phyloP scores from a whole-genome alignment of 2,888 invertebrate genomes.

The Pediacus dermestoides region DNA sequence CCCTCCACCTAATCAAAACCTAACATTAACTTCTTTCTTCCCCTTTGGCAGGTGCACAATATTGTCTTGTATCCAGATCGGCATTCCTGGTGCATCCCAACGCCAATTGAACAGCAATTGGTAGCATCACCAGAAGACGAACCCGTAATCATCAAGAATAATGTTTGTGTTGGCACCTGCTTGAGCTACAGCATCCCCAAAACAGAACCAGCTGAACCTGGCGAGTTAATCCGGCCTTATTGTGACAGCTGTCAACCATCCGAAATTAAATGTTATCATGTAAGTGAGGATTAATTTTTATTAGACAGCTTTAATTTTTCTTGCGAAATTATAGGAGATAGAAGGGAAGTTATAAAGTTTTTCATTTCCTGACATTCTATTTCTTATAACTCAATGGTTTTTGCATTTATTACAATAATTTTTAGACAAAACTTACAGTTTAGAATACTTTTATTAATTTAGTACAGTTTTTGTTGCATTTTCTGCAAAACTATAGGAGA shows the following conservation, averaged over 20 bases:
- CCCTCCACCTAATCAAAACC: too few relatives aligned
- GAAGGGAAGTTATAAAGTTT: too few relatives aligned
- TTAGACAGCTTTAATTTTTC: too few relatives aligned
- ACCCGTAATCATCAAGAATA: constrained; percentile 64
- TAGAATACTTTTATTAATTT: too few relatives aligned
- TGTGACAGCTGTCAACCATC: constrained; percentile 69
- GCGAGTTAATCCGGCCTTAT: constrained; percentile 61
- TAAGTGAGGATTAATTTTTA: constrained; percentile 48
- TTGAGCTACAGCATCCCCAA: constrained; percentile 68
- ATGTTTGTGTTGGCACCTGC: constrained; percentile 68
- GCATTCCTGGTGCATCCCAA: constrained; percentile 68
- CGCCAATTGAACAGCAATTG: constrained; percentile 65
- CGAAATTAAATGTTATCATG: constrained; percentile 62
- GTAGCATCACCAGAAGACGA: constrained; percentile 64
- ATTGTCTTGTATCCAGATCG: constrained; percentile 67
- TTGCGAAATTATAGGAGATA: too few relatives aligned
- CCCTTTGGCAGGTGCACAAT: constrained; percentile 58
- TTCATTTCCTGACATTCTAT: too few relatives aligned
- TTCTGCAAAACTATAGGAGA: too few relatives aligned
- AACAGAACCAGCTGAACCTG: constrained; percentile 64
- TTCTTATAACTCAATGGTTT: too few relatives aligned
- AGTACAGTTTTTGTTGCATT: too few relatives aligned
- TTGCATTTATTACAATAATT: too few relatives aligned
- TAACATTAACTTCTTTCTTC: too few relatives aligned
- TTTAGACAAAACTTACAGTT: too few relatives aligned